phyloP scores from a whole-genome alignment of 2,797 vertebrate species.

The Schizothorax lantsangensis region DNA sequence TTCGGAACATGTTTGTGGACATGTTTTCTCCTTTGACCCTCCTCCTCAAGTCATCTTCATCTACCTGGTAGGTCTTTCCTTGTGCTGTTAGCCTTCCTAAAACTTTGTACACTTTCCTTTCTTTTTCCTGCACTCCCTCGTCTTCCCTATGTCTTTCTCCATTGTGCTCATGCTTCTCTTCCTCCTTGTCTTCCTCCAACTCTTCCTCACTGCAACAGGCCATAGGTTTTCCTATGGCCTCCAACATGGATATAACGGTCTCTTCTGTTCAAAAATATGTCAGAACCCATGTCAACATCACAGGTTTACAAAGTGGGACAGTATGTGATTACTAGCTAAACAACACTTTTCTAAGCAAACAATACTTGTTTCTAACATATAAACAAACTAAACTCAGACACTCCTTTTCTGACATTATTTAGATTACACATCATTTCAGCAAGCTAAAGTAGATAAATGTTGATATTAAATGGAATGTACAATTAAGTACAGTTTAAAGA shows the following conservation, averaged over 20 bases:
- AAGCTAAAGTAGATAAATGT: too few species aligned
- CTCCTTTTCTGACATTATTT: not conserved
- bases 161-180: not conserved
- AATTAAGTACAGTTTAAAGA: too few species aligned
- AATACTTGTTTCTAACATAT: too few species aligned
- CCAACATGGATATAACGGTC: not conserved
- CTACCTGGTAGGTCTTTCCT: slow-evolving; percentile 10
- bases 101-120: slow-evolving; percentile 19
- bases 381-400: not conserved
- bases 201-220: not conserved
- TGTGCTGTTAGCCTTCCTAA: slow-evolving; percentile 17
- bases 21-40: slow-evolving; percentile 22
- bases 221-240: not conserved
- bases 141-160: not conserved
- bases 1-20: slow-evolving; percentile 29
- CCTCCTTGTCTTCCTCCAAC: not conserved
- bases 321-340: not conserved
- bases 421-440: not conserved
- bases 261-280: slow-evolving; percentile 3
- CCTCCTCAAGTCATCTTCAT: slow-evolving; percentile 29
- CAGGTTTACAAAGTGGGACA: not conserved
- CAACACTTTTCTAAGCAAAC: too few species aligned
- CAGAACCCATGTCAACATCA: not conserved
- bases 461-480: too few species aligned
- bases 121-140: not conserved